phyloP scores from a whole-genome alignment of 2,113 vertebrate genomes.

The Zapornia atra region DNA sequence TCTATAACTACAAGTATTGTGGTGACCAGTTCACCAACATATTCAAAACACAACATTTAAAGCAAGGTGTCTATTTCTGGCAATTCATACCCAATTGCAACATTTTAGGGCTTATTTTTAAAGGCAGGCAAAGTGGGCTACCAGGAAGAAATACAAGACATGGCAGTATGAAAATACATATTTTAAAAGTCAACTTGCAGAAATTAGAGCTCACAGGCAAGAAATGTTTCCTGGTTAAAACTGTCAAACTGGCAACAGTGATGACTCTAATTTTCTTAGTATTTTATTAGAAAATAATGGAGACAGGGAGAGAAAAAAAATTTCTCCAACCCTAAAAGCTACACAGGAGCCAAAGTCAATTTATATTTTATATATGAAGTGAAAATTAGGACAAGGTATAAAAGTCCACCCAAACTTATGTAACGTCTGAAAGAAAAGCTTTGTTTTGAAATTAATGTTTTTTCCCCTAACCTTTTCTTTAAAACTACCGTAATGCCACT shows the following conservation, averaged over 20 bases:
- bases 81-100: neutral
- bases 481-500: neutral
- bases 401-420: neutral
- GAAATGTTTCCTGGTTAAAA: neutral
- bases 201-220: neutral
- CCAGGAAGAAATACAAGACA: neutral
- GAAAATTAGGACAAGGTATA: neutral
- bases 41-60: neutral
- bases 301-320: neutral
- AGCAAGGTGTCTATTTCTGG: fast-evolving
- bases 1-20: neutral
- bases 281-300: neutral
- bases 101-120: neutral
- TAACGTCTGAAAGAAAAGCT: neutral
- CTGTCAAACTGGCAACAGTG: neutral
- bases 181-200: neutral
- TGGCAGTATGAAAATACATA: neutral
- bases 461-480: neutral
- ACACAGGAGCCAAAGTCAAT: neutral
- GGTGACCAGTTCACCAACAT: neutral
- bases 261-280: neutral
- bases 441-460: neutral
- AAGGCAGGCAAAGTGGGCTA: neutral
- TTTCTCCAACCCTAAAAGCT: neutral
- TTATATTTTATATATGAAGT: neutral